Evolutionary conservation across 30 jellyfish, hydroid and myxozoan species (phyloP).

Genomic region (Cassiopea xamachana): DNA sequence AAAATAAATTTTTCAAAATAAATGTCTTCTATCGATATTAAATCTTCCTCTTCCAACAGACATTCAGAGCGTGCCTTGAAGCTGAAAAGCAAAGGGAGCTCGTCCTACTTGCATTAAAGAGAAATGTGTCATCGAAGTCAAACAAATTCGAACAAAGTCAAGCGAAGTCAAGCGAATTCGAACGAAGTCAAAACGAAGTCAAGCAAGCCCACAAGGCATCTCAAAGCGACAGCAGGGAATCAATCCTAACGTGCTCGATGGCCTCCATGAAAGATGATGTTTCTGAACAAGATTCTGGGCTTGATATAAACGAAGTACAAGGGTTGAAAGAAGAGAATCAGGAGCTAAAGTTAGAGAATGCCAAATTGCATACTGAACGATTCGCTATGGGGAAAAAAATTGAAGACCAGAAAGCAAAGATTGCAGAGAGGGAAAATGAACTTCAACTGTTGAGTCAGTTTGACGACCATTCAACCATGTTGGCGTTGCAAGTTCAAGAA

Average conservation of each 20-base stretch:
- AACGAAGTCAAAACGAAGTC: not conserved
- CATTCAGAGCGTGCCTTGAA: not conserved
- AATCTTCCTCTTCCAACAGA: not conserved
- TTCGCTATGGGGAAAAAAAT: not conserved
- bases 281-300: not conserved
- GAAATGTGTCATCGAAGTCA: not conserved
- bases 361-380: not conserved
- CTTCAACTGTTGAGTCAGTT: not conserved
- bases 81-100: not conserved
- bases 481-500: not conserved
- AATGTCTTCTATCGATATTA: not conserved
- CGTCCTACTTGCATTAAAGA: not conserved
- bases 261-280: not conserved
- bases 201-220: not conserved
- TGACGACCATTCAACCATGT: conserved; percentile 7
- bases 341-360: not conserved
- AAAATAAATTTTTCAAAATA: not conserved
- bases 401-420: conserved; percentile 3
- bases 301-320: not conserved
- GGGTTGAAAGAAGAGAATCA: not conserved
- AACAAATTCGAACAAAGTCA: not conserved
- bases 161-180: not conserved
- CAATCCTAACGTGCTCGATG: not conserved
- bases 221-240: not conserved
- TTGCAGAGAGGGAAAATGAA: not conserved